Conservation (phyloP, 2,797 vertebrate species). For the Cuculus canorus region DNA sequence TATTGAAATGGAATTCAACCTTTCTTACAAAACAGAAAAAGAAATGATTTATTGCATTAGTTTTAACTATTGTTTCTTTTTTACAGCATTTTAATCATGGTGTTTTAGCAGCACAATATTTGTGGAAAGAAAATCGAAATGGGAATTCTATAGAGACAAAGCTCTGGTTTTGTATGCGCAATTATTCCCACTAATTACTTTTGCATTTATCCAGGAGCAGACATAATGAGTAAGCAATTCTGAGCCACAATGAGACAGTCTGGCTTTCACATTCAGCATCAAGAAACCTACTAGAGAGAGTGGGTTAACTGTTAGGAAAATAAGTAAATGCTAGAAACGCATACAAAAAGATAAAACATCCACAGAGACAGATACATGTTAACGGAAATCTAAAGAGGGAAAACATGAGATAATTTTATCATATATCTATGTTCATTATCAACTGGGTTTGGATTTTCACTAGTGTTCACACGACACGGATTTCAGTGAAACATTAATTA, state of each 20-base stretch:
- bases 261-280: not conserved
- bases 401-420: not conserved
- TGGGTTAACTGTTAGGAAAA: not conserved
- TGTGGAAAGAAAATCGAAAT: not conserved
- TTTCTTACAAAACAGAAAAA: not conserved
- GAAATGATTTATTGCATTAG: not conserved
- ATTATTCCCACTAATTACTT: not conserved
- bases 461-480: not conserved
- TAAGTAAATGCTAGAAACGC: not conserved
- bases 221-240: not conserved
- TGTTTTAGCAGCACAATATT: not conserved
- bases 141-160: not conserved
- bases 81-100: not conserved
- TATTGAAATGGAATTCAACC: not conserved
- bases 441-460: not conserved
- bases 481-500: not conserved
- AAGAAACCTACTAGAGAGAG: not conserved
- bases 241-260: not conserved
- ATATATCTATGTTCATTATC: not conserved
- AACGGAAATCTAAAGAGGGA: not conserved
- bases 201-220: not conserved
- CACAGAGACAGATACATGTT: not conserved
- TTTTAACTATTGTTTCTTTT: not conserved
- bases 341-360: not conserved
- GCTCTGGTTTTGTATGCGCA: not conserved